Evolutionary conservation across 1,140 invertebrate species (phyloP).

Genomic region (Muscidifurax raptorellus): DNA sequence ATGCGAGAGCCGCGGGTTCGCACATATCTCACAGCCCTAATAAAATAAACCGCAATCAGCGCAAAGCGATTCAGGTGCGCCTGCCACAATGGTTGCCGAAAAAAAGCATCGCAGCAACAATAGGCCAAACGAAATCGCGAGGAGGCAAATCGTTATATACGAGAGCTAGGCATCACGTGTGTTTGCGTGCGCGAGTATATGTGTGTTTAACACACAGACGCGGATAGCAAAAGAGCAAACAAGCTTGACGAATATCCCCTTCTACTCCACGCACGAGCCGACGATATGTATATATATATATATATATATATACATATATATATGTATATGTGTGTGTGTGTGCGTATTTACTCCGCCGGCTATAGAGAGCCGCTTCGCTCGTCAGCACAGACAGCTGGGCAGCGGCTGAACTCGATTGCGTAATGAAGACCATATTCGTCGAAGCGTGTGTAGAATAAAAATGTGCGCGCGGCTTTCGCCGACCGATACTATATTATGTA

Average conservation of each 20-base stretch:
- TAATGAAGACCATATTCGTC: conserved; percentile 59
- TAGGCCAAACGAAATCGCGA: conserved; percentile 27
- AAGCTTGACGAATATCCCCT: conserved; percentile 39
- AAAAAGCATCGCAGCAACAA: conserved; percentile 24
- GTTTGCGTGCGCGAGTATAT: background rate
- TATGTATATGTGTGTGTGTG: no score
- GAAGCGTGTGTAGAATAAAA: conserved; percentile 53
- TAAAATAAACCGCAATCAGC: conserved; percentile 43
- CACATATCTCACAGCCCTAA: conserved; percentile 34
- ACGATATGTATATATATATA: background rate
- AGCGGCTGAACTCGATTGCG: conserved; percentile 61
- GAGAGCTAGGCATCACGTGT: background rate
- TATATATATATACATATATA: conserved; percentile 5
- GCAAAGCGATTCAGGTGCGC: conserved; percentile 38
- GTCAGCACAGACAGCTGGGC: conserved; percentile 62
- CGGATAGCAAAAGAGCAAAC: conserved; percentile 36
- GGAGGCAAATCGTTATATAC: conserved; percentile 20
- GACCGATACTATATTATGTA: background rate
- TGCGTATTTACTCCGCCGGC: no score
- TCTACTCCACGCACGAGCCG: background rate
- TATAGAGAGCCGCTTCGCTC: conserved; percentile 16
- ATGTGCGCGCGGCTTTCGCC: background rate
- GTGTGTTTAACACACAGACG: background rate
- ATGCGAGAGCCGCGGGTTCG: background rate
- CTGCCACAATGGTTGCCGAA: background rate